These are phyloP conservation scores for Dioctria rufipes DNA, from an alignment of 2,888 invertebrate species.

Conservation along the genomic window DNA sequence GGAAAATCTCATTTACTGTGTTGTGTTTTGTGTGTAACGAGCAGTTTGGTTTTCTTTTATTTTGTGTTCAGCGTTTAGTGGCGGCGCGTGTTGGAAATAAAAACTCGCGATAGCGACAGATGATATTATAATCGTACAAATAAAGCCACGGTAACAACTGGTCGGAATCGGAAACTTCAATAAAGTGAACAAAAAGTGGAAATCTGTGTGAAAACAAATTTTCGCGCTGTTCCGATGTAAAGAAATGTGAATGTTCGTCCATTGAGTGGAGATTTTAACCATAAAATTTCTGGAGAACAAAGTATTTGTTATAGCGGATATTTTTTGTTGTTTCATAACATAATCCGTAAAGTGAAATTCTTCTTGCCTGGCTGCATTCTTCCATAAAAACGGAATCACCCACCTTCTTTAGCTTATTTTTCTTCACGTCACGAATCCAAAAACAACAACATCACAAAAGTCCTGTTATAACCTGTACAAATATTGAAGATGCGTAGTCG, in stretches of 20 bases:
- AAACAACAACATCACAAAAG: background rate
- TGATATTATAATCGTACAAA: background rate
- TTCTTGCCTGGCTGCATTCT: background rate
- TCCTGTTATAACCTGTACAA: slow-evolving; percentile 12
- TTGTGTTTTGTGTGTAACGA: background rate
- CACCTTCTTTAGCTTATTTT: background rate
- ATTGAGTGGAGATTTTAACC: background rate
- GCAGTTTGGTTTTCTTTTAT: slow-evolving; percentile 4
- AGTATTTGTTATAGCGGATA: background rate
- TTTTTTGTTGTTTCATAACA: background rate
- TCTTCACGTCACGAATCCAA: background rate
- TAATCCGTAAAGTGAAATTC: background rate
- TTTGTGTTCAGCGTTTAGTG: background rate
- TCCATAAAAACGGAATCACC: slow-evolving; percentile 17
- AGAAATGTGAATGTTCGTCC: background rate
- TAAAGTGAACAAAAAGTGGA: background rate
- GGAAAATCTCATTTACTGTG: background rate
- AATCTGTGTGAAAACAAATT: too few species aligned
- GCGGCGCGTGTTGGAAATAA: slow-evolving; percentile 7
- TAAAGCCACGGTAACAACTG: background rate
- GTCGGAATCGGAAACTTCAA: background rate
- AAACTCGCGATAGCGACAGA: background rate
- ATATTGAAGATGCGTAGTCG: background rate
- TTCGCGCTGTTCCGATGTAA: too few species aligned
- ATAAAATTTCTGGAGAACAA: background rate